A percentile compares a stretch with the other conserved stretches of the same genome.
These are phyloP conservation scores for Cerastis leucographa DNA, from an alignment of 2,888 invertebrate genomes.

Conservation along the genomic window DNA sequence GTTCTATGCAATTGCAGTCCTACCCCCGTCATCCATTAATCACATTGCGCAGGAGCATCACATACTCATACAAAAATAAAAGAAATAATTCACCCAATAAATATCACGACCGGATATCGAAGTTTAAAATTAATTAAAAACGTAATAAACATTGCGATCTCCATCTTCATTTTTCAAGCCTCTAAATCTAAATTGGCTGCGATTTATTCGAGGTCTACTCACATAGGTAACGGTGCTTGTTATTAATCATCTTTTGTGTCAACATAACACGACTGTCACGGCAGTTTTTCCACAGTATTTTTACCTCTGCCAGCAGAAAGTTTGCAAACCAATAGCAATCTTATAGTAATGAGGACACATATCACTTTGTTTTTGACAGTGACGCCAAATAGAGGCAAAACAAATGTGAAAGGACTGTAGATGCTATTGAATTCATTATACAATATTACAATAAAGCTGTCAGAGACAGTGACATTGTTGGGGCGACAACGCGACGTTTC, in stretches of 20 bases:
- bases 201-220: slow-evolving; percentile 44
- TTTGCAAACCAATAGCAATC: background rate
- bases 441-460: slow-evolving; percentile 57
- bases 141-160: slow-evolving; percentile 26
- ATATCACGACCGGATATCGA: slow-evolving; percentile 7
- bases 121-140: slow-evolving; percentile 42
- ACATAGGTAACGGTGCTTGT: slow-evolving; percentile 43
- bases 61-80: background rate
- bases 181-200: slow-evolving; percentile 26
- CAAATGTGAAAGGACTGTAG: slow-evolving; percentile 9
- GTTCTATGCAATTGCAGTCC: background rate
- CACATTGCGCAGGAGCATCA: background rate
- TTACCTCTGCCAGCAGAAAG: background rate
- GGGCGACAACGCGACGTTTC: slow-evolving; percentile 48
- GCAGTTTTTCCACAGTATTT: background rate
- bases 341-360: background rate
- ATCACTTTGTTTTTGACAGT: background rate
- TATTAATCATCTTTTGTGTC: slow-evolving; percentile 53
- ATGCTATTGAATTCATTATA: slow-evolving; percentile 42
- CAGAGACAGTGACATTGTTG: slow-evolving; percentile 54
- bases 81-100: background rate
- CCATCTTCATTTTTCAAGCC: slow-evolving; percentile 39
- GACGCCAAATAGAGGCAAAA: background rate
- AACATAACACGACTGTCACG: slow-evolving; percentile 46
- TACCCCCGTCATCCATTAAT: background rate